phyloP scores from a whole-genome alignment of 2,797 vertebrate species.

The Takifugu ocellatus region DNA sequence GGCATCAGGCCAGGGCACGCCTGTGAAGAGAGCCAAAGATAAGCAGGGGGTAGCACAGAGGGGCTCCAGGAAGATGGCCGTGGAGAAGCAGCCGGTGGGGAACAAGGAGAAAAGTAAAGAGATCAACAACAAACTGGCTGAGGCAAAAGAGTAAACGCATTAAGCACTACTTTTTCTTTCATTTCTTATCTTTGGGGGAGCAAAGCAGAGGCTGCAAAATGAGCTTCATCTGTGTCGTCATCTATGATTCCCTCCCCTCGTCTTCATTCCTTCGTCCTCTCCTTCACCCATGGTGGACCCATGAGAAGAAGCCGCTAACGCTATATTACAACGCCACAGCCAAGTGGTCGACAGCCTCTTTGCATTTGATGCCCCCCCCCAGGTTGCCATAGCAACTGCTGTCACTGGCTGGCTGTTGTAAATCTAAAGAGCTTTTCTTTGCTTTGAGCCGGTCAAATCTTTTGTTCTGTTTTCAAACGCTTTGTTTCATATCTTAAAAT shows the following conservation, averaged over 20 bases:
- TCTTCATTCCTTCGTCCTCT: slow-evolving; percentile 6
- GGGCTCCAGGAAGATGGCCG: slow-evolving; percentile 85
- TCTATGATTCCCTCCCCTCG: slow-evolving; percentile 16
- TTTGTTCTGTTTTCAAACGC: slow-evolving; percentile 45
- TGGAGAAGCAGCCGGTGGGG: slow-evolving; percentile 81
- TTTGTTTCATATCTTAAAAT: neutral
- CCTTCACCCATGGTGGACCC: slow-evolving; percentile 18
- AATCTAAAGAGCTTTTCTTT: slow-evolving; percentile 62
- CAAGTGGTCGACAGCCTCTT: slow-evolving; percentile 63
- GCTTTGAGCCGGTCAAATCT: slow-evolving; percentile 71
- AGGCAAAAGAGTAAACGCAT: slow-evolving; percentile 99
- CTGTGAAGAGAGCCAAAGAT: slow-evolving; percentile 92
- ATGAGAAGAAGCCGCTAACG: neutral
- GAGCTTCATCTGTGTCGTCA: slow-evolving; percentile 62
- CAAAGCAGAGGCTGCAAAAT: slow-evolving; percentile 91
- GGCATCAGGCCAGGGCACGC: slow-evolving; percentile 80
- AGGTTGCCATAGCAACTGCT: slow-evolving; percentile 76
- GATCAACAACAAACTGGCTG: slow-evolving; percentile 99
- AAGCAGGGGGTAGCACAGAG: slow-evolving; percentile 82
- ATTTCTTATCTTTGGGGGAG: slow-evolving; percentile 50
- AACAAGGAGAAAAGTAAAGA: slow-evolving; percentile 98
- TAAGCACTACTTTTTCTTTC: slow-evolving; percentile 80
- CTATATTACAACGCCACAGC: slow-evolving; percentile 41
- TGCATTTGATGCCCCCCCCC: slow-evolving; percentile 27
- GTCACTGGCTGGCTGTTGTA: slow-evolving; percentile 62